These are phyloP conservation scores for Mormyrus proboscirostris DNA, from an alignment of 2,797 vertebrate species.

Conservation along the genomic window DNA sequence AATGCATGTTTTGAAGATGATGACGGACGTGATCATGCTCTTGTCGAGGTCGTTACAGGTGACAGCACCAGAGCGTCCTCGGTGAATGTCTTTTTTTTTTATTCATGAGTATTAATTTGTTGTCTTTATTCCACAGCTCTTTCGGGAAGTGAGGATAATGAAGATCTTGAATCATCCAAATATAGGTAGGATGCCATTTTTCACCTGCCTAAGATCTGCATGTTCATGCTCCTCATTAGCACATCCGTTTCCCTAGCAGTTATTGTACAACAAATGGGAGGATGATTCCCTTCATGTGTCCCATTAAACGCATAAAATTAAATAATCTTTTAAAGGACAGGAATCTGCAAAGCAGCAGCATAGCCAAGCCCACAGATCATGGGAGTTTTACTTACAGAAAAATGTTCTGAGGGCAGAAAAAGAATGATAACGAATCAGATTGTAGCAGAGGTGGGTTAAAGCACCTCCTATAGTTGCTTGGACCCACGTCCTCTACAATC, in stretches of 20 bases:
- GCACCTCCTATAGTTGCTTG: too few species aligned
- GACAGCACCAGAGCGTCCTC: constrained; percentile 6
- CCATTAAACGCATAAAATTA: not conserved
- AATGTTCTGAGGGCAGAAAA: not conserved
- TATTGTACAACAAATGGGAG: not conserved
- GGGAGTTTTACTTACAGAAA: not conserved
- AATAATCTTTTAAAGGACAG: not conserved
- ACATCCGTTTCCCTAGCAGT: not conserved
- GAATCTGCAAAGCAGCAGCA: not conserved
- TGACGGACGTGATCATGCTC: not conserved
- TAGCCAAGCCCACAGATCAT: not conserved
- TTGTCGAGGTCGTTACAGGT: not conserved
- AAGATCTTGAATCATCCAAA: constrained; percentile 93
- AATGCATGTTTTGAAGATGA: not conserved
- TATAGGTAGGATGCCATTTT: constrained; percentile 69
- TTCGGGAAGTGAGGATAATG: constrained; percentile 96
- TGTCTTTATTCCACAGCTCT: constrained; percentile 67
- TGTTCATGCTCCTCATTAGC: not conserved
- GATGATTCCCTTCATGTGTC: not conserved
- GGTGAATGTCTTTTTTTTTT: constrained; percentile 8
- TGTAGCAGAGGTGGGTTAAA: not conserved
- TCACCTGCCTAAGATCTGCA: not conserved
- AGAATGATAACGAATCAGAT: not conserved
- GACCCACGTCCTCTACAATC: not conserved
- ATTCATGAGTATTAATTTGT: constrained; percentile 15